These are phyloP conservation scores for Danio aesculapii DNA, from an alignment of 2,797 vertebrate genomes.

Conservation along the genomic window DNA sequence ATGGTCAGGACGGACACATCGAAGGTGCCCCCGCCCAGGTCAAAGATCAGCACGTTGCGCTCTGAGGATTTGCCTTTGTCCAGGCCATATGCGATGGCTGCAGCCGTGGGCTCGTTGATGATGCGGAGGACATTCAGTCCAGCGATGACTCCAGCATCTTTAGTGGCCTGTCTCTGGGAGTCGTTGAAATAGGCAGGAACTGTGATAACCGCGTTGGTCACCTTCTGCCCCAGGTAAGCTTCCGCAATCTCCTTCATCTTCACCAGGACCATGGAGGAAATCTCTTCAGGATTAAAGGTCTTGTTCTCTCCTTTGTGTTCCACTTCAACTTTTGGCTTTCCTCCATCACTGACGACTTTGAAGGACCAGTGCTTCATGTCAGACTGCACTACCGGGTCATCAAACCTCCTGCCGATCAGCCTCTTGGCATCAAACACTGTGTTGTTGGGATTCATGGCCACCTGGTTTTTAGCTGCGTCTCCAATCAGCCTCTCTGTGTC, in stretches of 20 bases:
- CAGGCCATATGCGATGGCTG: slow-evolving; percentile 86
- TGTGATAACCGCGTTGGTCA: slow-evolving; percentile 84
- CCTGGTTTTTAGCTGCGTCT: slow-evolving; percentile 86
- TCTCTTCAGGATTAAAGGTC: slow-evolving; percentile 64
- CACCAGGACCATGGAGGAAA: slow-evolving; percentile 65
- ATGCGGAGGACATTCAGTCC: slow-evolving; percentile 88
- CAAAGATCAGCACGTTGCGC: slow-evolving; percentile 83
- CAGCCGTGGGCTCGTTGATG: slow-evolving; percentile 88
- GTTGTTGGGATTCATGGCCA: slow-evolving; percentile 86
- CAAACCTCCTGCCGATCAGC: slow-evolving; percentile 85
- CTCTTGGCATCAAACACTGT: slow-evolving; percentile 86
- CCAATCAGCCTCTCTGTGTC: slow-evolving; percentile 86
- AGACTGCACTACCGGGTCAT: slow-evolving; percentile 83
- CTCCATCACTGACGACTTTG: slow-evolving; percentile 72
- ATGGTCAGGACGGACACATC: slow-evolving; percentile 64
- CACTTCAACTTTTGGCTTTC: slow-evolving; percentile 63
- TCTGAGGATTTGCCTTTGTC: slow-evolving; percentile 83
- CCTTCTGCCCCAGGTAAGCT: slow-evolving; percentile 62
- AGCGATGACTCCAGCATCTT: slow-evolving; percentile 86
- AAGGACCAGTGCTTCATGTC: slow-evolving; percentile 87
- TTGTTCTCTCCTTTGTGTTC: slow-evolving; percentile 62
- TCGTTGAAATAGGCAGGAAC: slow-evolving; percentile 88
- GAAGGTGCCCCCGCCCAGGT: slow-evolving; percentile 63
- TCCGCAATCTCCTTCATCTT: slow-evolving; percentile 69
- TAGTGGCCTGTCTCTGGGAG: slow-evolving; percentile 86